Percentiles rank a stretch among this genome's conserved stretches.
Conservation (phyloP, 1,140 invertebrate species). For the Metopolophium dirhodum region DNA sequence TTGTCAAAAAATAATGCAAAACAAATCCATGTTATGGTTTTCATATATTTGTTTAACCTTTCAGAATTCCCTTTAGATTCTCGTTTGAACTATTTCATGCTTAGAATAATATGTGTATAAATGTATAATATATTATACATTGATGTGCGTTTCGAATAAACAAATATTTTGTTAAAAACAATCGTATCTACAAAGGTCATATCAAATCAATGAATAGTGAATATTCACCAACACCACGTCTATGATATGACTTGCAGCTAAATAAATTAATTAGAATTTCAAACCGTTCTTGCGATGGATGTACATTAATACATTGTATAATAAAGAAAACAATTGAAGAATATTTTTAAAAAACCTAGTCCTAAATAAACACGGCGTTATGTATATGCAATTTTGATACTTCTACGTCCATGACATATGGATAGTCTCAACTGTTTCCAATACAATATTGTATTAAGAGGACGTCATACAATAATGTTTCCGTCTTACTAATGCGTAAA, state of each 20-base stretch:
- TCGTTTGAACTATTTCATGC: neutral
- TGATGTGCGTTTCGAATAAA: neutral
- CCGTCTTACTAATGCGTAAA: neutral
- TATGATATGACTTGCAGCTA: neutral
- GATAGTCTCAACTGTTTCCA: neutral
- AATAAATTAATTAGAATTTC: neutral
- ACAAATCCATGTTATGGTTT: neutral
- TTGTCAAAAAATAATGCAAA: neutral
- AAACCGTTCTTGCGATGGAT: neutral
- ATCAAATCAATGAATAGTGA: neutral
- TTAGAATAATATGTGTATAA: neutral
- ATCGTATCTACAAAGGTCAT: neutral
- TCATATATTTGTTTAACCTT: constrained; percentile 8
- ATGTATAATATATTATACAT: neutral
- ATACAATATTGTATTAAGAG: neutral
- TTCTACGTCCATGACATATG: neutral
- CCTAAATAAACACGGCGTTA: neutral
- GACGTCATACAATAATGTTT: neutral
- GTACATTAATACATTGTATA: no score
- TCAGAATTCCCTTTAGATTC: neutral
- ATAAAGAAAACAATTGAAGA: neutral
- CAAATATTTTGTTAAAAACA: neutral
- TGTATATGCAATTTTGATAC: neutral
- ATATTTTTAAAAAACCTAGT: neutral
- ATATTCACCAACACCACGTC: neutral